Base-by-base conservation (phyloP, 2,888 invertebrate genomes). In the Thumatha senex region DNA sequence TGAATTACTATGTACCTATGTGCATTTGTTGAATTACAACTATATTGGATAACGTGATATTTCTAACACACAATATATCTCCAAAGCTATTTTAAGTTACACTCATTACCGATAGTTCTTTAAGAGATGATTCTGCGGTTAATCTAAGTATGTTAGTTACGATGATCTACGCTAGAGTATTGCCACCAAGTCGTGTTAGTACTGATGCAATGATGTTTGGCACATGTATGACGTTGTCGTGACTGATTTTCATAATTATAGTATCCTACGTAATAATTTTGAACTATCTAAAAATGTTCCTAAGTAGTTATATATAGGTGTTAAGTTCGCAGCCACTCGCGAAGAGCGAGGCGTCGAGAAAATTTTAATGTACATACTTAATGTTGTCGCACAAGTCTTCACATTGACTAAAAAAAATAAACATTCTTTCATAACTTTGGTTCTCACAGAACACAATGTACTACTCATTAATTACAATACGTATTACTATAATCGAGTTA, bases 161-260 rank as follows among this genome's bases (percentile, higher is more conserved):
- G 51, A 61, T 61, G 51, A 58, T 47, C 53, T 67, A 63, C 52
- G 35, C 54, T 66, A 63, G 40, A 71, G 61, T 74, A 72, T 75
- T 74, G 76, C 76, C 72, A 73, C 67, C 63, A 64, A 56, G 63
- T 73, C 51, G 49, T 50, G 54, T 47, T 55, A 51, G 54, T 50
- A 47, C 48, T 56, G 54, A 59, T 56, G 66, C 61, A 61, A 77
- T 78, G 75, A 79, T 70, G 75, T 86, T 86, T 86, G 86, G 86
- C 86, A 86, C 86, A 82, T 72, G 56, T 59, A 62, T 55, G 59
- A 61, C 54, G 46, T 61, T 40, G 40, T 66, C 39, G 55, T 48
- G 49, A 60, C 53, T 54, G 54, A 59, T 52, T 41, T 31, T 10
- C 2, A 8, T 31, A 31, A 10, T 31, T 31, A 30, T 69, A 69